phyloP scores from a whole-genome alignment of 64 coral and sea anemone species.

The Montipora foliosa region DNA sequence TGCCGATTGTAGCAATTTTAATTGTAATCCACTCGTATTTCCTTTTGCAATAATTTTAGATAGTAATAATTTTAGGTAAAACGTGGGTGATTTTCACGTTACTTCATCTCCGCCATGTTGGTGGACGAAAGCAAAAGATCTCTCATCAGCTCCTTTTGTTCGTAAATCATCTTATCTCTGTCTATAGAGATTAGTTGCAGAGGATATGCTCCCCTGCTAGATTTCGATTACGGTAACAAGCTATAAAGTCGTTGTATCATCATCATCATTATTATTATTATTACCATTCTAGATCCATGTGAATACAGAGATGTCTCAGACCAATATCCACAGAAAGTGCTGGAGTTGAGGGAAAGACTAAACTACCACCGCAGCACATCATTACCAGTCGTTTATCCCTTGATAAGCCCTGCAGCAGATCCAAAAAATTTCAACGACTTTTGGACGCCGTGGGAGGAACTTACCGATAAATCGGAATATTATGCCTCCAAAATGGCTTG shows the following conservation, averaged over 20 bases:
- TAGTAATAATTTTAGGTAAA: no score
- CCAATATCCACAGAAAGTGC: slow-evolving; percentile 47
- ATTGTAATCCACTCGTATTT: no score
- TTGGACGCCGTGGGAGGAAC: slow-evolving; percentile 56
- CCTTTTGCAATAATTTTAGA: no score
- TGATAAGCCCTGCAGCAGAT: slow-evolving; percentile 59
- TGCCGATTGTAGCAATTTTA: no score
- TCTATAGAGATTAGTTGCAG: no score
- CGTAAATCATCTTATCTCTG: no score
- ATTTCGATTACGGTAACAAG: no score
- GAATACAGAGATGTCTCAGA: slow-evolving; percentile 82
- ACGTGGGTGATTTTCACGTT: no score
- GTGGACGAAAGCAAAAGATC: no score
- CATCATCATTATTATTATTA: background rate
- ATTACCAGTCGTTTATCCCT: slow-evolving; percentile 75
- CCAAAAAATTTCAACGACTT: slow-evolving; percentile 51
- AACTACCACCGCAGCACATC: slow-evolving; percentile 54
- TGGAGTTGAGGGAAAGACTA: slow-evolving; percentile 68
- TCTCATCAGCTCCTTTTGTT: no score
- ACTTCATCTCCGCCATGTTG: no score
- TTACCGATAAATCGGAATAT: slow-evolving; percentile 40
- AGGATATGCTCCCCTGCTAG: no score
- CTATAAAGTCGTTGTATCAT: background rate
- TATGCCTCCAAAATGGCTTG: slow-evolving; percentile 4
- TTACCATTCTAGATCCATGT: slow-evolving; percentile 75